These are phyloP conservation scores for Vireo griseus DNA, from an alignment of 2,797 vertebrate species.

Conservation along the genomic window DNA sequence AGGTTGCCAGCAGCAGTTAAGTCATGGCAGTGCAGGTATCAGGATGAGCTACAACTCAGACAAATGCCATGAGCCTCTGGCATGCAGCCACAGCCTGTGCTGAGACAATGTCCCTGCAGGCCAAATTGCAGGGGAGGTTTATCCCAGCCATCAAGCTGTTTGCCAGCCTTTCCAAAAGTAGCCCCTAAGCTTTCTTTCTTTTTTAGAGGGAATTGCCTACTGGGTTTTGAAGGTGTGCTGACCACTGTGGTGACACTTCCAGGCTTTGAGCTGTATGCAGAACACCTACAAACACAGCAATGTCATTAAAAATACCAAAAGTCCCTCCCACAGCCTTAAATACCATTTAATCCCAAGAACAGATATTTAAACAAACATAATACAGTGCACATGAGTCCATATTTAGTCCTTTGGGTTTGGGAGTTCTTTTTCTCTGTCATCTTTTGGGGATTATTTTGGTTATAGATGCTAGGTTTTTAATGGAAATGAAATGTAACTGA, in stretches of 20 bases:
- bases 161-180: neutral
- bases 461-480: neutral
- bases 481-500: neutral
- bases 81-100: fast-evolving
- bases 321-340: neutral
- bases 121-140: neutral
- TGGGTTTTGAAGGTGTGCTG: neutral
- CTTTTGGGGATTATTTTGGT: neutral
- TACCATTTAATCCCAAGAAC: neutral
- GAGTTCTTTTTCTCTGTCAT: neutral
- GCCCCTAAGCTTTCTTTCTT: neutral
- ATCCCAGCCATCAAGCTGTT: neutral
- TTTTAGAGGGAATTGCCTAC: neutral
- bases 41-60: neutral
- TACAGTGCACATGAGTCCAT: fast-evolving
- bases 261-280: neutral
- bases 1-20: neutral
- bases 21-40: neutral
- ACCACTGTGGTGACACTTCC: neutral
- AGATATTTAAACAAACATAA: neutral
- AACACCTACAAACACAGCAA: neutral
- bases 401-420: neutral
- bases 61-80: fast-evolving
- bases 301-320: neutral
- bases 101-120: neutral